These are phyloP conservation scores for Rhorus exstirpatorius DNA, from an alignment of 2,888 invertebrate genomes.

Conservation along the genomic window DNA sequence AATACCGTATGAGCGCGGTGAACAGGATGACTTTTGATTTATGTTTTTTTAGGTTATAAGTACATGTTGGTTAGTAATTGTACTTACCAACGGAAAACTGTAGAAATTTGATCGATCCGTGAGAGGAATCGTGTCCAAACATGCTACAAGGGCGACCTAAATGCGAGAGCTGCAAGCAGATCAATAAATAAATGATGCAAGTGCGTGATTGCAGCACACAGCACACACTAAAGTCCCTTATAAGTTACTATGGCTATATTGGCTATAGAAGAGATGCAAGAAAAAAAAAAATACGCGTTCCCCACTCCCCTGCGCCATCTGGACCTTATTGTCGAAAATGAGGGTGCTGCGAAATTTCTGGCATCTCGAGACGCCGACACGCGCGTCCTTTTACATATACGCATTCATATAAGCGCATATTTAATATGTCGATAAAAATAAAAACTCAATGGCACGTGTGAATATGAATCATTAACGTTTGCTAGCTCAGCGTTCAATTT, in stretches of 20 bases:
- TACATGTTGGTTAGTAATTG: background rate
- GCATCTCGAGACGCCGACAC: constrained; percentile 12
- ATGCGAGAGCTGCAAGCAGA: constrained; percentile 47
- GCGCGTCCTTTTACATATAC: background rate
- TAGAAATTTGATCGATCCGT: constrained; percentile 38
- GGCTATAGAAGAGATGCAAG: background rate
- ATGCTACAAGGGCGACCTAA: constrained; percentile 57
- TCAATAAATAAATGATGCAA: constrained; percentile 62
- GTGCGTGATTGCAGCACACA: constrained; percentile 40
- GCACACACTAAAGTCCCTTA: background rate
- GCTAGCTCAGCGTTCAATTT: background rate
- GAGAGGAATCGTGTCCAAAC: background rate
- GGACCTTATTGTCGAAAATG: background rate
- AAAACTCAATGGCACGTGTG: no score
- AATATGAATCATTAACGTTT: background rate
- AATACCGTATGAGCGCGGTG: background rate
- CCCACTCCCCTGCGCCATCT: background rate
- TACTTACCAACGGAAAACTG: constrained; percentile 20
- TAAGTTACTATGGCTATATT: no score
- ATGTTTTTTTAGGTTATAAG: background rate
- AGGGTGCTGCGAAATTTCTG: constrained; percentile 13
- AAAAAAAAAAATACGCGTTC: constrained; percentile 1
- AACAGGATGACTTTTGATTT: background rate
- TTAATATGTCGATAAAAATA: background rate
- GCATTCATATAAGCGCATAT: no score